Evolutionary conservation across 2,113 vertebrate species (phyloP).

Genomic region (Phrynosoma platyrhinos): DNA sequence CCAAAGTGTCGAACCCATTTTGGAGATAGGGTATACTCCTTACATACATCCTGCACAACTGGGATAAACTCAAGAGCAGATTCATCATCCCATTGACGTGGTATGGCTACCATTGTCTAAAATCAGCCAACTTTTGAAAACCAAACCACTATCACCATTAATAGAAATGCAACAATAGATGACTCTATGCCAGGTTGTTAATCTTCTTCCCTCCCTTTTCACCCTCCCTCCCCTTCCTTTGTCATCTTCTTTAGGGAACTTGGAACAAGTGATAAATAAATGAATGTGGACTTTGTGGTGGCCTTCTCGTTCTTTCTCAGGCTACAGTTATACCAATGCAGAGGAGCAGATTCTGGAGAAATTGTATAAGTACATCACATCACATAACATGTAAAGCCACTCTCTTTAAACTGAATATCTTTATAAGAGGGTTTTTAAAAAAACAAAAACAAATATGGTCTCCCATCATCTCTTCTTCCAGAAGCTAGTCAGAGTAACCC

Average conservation of each 20-base stretch:
- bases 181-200: not conserved
- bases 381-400: not conserved
- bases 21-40: too few species aligned
- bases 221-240: not conserved
- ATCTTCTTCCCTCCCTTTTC: not conserved
- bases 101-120: not conserved
- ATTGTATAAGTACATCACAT: not conserved
- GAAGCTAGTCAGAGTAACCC: not conserved
- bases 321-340: not conserved
- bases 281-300: not conserved
- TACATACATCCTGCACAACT: too few species aligned
- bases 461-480: not conserved
- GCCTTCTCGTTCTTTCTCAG: not conserved
- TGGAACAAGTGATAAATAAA: not conserved
- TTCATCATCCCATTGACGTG: too few species aligned
- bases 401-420: not conserved
- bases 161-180: not conserved
- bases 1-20: too few species aligned
- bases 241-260: not conserved
- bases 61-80: too few species aligned
- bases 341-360: not conserved
- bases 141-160: not conserved
- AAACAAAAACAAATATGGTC: not conserved
- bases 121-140: not conserved
- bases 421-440: not conserved